Conservation (phyloP, 2,888 invertebrate genomes). For the Chorisops tibialis region DNA sequence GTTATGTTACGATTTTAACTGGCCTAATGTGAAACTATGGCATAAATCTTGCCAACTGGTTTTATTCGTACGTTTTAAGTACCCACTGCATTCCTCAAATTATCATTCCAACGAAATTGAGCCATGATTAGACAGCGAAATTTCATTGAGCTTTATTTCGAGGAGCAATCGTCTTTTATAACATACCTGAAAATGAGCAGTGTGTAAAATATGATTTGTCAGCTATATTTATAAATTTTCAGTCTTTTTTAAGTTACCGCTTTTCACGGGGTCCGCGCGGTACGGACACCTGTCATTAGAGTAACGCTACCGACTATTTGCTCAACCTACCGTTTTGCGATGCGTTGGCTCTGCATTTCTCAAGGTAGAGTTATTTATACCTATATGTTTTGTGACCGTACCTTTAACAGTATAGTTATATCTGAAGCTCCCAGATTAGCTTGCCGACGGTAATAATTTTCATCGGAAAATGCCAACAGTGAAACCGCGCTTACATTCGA, state of each 20-base stretch:
- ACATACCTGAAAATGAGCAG: too few relatives aligned
- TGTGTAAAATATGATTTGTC: conserved; percentile 7
- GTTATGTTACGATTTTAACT: too few relatives aligned
- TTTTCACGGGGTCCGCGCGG: background rate
- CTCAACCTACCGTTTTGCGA: background rate
- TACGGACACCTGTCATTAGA: conserved; percentile 1
- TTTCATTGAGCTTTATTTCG: too few relatives aligned
- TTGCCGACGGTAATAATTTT: background rate
- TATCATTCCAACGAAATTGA: too few relatives aligned
- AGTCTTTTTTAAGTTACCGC: too few relatives aligned
- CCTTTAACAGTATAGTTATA: background rate
- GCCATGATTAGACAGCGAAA: too few relatives aligned
- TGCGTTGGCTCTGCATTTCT: background rate
- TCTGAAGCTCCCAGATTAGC: background rate
- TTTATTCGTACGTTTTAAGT: too few relatives aligned
- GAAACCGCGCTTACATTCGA: background rate
- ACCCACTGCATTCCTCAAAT: too few relatives aligned
- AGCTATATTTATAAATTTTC: background rate
- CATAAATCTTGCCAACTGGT: too few relatives aligned
- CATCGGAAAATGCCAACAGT: conserved; percentile 3
- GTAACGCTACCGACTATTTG: conserved; percentile 11
- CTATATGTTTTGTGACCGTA: background rate
- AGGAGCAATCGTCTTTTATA: too few relatives aligned
- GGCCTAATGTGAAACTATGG: too few relatives aligned
- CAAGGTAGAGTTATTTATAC: too few relatives aligned